Evolutionary conservation across 2,888 invertebrate species (phyloP).

Genomic region (Andrena dorsata): DNA sequence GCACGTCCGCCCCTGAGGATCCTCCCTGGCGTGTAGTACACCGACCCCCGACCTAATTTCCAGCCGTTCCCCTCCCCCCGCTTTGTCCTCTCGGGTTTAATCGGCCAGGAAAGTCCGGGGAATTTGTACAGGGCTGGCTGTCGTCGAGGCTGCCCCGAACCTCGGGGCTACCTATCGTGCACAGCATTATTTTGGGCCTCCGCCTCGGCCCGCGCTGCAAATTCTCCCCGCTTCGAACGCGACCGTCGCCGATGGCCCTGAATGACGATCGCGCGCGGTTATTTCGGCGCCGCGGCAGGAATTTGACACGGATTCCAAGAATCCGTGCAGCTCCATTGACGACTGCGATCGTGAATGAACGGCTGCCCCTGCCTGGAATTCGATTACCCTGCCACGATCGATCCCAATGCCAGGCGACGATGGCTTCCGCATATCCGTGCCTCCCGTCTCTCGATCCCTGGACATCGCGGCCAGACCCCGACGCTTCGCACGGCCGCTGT

Average conservation of each 20-base stretch:
- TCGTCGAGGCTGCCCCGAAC: slow-evolving; percentile 33
- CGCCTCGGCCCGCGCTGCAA: neutral
- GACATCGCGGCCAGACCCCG: neutral
- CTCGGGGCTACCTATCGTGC: slow-evolving; percentile 51
- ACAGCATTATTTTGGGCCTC: slow-evolving; percentile 48
- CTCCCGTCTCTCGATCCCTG: neutral
- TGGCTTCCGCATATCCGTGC: neutral
- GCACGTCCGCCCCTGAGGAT: slow-evolving; percentile 46
- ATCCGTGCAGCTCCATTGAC: slow-evolving; percentile 50
- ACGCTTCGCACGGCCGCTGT: neutral
- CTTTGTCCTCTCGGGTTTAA: slow-evolving; percentile 27
- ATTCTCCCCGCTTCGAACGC: slow-evolving; percentile 43
- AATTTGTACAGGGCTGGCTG: slow-evolving; percentile 40
- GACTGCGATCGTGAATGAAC: slow-evolving; percentile 55
- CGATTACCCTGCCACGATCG: slow-evolving; percentile 44
- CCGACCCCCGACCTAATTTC: slow-evolving; percentile 74
- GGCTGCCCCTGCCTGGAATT: slow-evolving; percentile 29
- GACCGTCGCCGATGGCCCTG: slow-evolving; percentile 37
- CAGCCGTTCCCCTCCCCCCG: slow-evolving; percentile 50
- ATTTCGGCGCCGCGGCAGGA: slow-evolving; percentile 44
- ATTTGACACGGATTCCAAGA: slow-evolving; percentile 63
- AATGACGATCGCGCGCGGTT: slow-evolving; percentile 44
- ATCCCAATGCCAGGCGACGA: slow-evolving; percentile 12
- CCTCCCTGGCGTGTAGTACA: slow-evolving; percentile 61
- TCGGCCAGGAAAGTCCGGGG: slow-evolving; percentile 20